A percentile compares a stretch with the other conserved stretches of the same genome.
Conservation (phyloP, 2,797 vertebrate species). For the Phataginus tetradactyla region DNA sequence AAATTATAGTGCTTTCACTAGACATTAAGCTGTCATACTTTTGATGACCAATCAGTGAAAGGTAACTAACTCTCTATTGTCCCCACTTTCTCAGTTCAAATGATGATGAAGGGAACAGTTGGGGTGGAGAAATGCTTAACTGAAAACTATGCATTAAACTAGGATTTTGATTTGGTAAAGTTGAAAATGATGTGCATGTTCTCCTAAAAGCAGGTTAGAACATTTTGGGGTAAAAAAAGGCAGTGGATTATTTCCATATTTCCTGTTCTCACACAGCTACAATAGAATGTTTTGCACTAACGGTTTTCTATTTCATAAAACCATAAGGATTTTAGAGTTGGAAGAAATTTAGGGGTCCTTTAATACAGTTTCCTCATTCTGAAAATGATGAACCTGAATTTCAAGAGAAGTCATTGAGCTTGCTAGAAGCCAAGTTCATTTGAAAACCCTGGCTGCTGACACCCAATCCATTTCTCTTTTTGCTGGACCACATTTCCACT, state of each 20-base stretch:
- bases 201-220: slow-evolving; percentile 47
- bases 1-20: background rate
- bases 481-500: background rate
- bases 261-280: slow-evolving; percentile 20
- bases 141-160: background rate
- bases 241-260: slow-evolving; percentile 37
- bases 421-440: background rate
- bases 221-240: slow-evolving; percentile 36
- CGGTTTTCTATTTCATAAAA: slow-evolving; percentile 46
- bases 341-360: background rate
- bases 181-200: background rate
- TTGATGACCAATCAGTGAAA: background rate
- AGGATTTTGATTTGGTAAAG: background rate
- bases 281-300: slow-evolving; percentile 32
- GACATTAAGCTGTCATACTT: slow-evolving; percentile 35
- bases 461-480: background rate
- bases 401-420: slow-evolving; percentile 7
- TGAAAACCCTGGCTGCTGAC: slow-evolving; percentile 43
- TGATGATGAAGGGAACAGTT: slow-evolving; percentile 45
- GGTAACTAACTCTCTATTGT: background rate
- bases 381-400: slow-evolving; percentile 17
- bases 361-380: slow-evolving; percentile 33
- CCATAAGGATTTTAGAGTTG: slow-evolving; percentile 27
- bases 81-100: background rate
- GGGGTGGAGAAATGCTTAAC: slow-evolving; percentile 32